Conservation (phyloP, 2,113 vertebrate species). For the Panthera uncia region DNA sequence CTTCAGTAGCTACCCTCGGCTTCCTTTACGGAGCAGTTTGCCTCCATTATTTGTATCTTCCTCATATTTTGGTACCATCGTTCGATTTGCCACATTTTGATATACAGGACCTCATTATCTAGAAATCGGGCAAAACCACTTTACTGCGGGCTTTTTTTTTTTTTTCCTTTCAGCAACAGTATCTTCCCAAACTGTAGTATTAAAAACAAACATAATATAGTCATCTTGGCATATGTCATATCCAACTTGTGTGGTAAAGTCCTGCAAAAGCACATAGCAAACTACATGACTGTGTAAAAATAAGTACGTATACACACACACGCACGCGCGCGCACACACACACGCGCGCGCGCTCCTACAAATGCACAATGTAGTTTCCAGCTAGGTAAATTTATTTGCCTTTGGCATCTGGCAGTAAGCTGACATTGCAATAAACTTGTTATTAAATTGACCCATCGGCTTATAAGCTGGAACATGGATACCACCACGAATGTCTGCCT, state of each 20-base stretch:
- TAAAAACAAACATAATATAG: constrained; percentile 7
- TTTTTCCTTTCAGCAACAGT: background rate
- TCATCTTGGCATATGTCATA: background rate
- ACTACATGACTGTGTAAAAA: constrained; percentile 47
- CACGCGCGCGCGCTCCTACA: background rate
- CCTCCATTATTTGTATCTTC: background rate
- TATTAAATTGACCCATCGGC: background rate
- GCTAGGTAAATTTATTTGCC: constrained; percentile 10
- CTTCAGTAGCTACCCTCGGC: background rate
- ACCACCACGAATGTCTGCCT: background rate
- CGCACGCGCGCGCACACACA: background rate
- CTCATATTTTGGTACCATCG: background rate
- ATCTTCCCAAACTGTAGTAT: background rate
- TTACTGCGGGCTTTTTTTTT: background rate
- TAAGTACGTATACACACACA: background rate
- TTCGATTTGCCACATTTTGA: background rate
- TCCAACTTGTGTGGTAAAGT: background rate
- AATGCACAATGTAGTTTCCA: constrained; percentile 26
- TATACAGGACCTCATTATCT: background rate
- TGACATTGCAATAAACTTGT: background rate
- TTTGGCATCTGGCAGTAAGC: constrained; percentile 20
- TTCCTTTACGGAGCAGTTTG: background rate
- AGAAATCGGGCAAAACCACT: constrained; percentile 8
- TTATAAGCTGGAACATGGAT: background rate
- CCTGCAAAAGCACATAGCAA: background rate